Conservation (phyloP, 2,888 invertebrate species). For the Branchipolynoe longqiensis region DNA sequence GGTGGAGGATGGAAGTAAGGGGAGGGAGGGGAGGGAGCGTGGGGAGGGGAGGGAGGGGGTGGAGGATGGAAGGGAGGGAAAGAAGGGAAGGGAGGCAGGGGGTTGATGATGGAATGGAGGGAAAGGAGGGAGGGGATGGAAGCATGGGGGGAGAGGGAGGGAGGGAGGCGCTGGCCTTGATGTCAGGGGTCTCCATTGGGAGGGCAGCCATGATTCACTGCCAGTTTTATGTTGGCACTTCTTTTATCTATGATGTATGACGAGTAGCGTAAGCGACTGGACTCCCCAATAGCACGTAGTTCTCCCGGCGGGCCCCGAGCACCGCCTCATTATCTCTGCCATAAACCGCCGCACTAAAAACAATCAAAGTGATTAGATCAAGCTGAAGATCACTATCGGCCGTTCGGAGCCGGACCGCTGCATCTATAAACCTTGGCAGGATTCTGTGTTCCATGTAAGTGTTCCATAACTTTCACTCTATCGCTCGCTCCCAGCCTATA, state of each 20-base stretch:
- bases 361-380: not conserved
- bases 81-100: not conserved
- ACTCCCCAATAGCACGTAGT: no score
- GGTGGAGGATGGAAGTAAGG: no score
- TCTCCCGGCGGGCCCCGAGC: no score
- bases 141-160: not conserved
- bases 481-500: no score
- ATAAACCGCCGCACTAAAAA: constrained; percentile 7
- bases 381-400: not conserved
- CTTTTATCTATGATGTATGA: constrained; percentile 22
- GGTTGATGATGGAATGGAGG: no score
- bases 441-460: no score
- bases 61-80: not conserved
- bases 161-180: not conserved
- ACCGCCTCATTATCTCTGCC: not conserved
- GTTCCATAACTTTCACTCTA: no score
- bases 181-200: not conserved
- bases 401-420: no score
- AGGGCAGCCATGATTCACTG: not conserved
- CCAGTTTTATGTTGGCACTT: not conserved
- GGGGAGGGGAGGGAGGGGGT: not conserved
- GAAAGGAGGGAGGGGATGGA: not conserved
- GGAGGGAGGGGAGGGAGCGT: no score
- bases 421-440: no score
- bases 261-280: no score